Conservation (phyloP, 2,888 invertebrate species). For the Zhuqinia jingwanae region DNA sequence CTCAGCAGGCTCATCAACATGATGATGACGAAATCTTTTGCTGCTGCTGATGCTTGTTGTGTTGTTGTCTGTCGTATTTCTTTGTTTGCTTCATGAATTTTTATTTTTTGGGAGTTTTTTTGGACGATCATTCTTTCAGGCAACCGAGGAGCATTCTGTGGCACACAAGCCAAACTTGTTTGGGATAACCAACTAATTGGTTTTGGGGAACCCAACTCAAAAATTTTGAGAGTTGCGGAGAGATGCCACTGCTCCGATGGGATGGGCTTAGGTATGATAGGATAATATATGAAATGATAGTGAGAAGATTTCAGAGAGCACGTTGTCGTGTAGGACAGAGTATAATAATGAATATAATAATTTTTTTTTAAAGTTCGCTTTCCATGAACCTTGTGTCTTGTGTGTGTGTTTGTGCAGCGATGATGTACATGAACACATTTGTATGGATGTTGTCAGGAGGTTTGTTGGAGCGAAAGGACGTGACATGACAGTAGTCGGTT, state of each 20-base stretch:
- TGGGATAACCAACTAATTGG: not conserved
- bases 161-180: conserved; percentile 3
- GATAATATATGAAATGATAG: not conserved
- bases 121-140: conserved; percentile 31
- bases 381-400: conserved; percentile 12
- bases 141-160: conserved; percentile 43
- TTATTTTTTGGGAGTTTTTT: conserved; percentile 6
- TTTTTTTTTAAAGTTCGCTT: conserved; percentile 19
- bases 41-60: too few species aligned
- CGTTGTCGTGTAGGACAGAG: conserved; percentile 22
- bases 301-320: conserved; percentile 14
- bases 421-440: conserved; percentile 14
- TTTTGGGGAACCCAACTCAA: not conserved
- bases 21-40: too few species aligned
- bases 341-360: not conserved
- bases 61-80: not conserved
- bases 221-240: conserved; percentile 18
- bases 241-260: conserved; percentile 60
- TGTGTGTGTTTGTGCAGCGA: not conserved
- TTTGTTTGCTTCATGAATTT: not conserved
- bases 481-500: conserved; percentile 63
- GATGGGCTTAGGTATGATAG: conserved; percentile 46
- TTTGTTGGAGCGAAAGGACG: not conserved
- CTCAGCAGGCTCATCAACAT: not conserved
- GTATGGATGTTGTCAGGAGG: conserved; percentile 22